A percentile compares a stretch with the other conserved stretches of the same genome.
These are phyloP conservation scores for Lycophotia porphyrea DNA, from an alignment of 2,888 invertebrate genomes.

Conservation along the genomic window DNA sequence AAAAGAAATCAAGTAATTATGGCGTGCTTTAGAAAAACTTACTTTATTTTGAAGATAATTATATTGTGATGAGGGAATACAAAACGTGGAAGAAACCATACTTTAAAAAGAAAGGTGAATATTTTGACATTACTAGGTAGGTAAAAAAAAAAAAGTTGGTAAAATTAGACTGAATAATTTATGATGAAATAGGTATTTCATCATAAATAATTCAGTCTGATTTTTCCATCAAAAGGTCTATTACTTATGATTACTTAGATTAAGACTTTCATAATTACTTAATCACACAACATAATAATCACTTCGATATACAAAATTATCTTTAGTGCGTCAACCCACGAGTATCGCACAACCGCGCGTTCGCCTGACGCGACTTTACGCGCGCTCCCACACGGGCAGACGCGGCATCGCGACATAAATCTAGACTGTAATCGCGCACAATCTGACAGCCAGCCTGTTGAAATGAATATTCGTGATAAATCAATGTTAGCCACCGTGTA, in stretches of 20 bases:
- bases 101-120: background rate
- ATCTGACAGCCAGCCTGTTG: slow-evolving; percentile 88
- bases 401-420: slow-evolving; percentile 83
- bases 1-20: background rate
- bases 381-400: slow-evolving; percentile 72
- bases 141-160: too few relatives aligned
- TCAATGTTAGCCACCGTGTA: slow-evolving; percentile 86
- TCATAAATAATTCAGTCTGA: background rate
- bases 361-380: slow-evolving; percentile 52
- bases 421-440: slow-evolving; percentile 83
- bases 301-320: background rate
- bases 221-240: background rate
- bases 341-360: slow-evolving; percentile 18
- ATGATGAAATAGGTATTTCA: too few relatives aligned
- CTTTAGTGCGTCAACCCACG: slow-evolving; percentile 6
- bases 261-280: background rate
- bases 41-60: background rate
- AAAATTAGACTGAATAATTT: too few relatives aligned
- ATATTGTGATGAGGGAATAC: background rate
- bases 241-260: background rate
- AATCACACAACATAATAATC: slow-evolving; percentile 13
- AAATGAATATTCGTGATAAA: slow-evolving; percentile 89
- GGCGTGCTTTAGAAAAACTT: background rate
- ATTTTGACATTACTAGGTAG: background rate
- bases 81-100: background rate